Evolutionary conservation across 2,113 vertebrate genomes (phyloP).

Genomic region (Hyaena hyaena): DNA sequence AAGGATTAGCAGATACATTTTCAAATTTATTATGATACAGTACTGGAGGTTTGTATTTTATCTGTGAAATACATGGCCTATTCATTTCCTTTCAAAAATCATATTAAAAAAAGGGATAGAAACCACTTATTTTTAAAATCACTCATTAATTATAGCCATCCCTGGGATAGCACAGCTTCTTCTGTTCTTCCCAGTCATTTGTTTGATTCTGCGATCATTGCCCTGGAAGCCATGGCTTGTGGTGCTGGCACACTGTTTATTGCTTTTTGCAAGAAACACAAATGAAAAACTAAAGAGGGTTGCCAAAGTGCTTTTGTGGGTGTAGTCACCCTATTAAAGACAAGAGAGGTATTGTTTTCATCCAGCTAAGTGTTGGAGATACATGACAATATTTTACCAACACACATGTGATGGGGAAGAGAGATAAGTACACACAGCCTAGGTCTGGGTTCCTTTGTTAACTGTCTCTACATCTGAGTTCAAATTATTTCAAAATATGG

Average conservation of each 20-base stretch:
- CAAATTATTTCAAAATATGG: constrained; percentile 42
- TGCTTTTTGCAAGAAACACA: constrained; percentile 39
- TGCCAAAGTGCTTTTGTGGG: background rate
- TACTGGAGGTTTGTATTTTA: background rate
- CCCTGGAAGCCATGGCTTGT: background rate
- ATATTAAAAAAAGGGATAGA: background rate
- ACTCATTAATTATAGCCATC: background rate
- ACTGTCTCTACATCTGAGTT: constrained; percentile 40
- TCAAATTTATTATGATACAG: background rate
- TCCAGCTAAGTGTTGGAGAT: background rate
- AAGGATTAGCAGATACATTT: background rate
- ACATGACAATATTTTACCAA: background rate
- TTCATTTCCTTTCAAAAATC: constrained; percentile 55
- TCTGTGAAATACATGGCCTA: background rate
- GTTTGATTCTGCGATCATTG: background rate
- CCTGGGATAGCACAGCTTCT: background rate
- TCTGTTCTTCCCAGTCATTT: background rate
- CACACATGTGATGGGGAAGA: background rate
- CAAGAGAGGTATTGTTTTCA: background rate
- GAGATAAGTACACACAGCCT: background rate
- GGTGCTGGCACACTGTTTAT: background rate
- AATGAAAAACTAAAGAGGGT: background rate
- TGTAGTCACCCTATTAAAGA: background rate
- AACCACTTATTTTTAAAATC: constrained; percentile 43
- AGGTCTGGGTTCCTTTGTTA: constrained; percentile 17